These are phyloP conservation scores for Hyposmocoma kahamanoa DNA, from an alignment of 1,140 invertebrate species.

Conservation along the genomic window DNA sequence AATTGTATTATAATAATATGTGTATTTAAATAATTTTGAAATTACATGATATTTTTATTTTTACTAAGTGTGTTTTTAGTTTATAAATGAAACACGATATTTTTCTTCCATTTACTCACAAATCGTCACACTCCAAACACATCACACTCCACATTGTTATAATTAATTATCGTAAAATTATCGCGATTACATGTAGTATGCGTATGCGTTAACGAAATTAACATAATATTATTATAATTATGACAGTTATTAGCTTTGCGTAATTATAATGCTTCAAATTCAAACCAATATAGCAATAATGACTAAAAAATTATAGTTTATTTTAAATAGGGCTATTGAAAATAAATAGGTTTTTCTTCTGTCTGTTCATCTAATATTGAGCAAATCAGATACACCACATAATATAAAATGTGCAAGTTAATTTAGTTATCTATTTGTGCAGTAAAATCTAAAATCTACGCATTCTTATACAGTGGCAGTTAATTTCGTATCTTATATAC, in stretches of 20 bases:
- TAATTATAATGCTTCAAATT: too few species aligned
- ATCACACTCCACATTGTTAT: constrained; percentile 17
- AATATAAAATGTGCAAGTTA: background rate
- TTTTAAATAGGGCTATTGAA: too few species aligned
- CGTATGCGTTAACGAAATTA: too few species aligned
- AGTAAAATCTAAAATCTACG: constrained; percentile 16
- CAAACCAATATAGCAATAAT: too few species aligned
- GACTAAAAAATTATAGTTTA: too few species aligned
- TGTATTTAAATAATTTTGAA: too few species aligned
- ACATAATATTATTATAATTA: too few species aligned
- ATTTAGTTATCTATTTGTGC: constrained; percentile 18
- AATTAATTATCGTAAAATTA: background rate
- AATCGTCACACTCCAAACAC: constrained; percentile 24
- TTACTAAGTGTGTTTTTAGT: too few species aligned
- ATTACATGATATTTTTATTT: too few species aligned
- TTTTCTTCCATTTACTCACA: constrained; percentile 29
- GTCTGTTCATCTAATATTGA: constrained; percentile 20
- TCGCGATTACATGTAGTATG: background rate
- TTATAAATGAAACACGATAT: constrained; percentile 8
- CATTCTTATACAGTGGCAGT: constrained; percentile 28
- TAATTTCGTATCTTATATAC: constrained; percentile 8
- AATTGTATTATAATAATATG: too few species aligned
- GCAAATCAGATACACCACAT: constrained; percentile 20
- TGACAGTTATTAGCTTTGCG: too few species aligned
- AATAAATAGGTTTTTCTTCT: too few species aligned